phyloP scores from a whole-genome alignment of 1,140 invertebrate genomes.

The Drosophila arizonae region DNA sequence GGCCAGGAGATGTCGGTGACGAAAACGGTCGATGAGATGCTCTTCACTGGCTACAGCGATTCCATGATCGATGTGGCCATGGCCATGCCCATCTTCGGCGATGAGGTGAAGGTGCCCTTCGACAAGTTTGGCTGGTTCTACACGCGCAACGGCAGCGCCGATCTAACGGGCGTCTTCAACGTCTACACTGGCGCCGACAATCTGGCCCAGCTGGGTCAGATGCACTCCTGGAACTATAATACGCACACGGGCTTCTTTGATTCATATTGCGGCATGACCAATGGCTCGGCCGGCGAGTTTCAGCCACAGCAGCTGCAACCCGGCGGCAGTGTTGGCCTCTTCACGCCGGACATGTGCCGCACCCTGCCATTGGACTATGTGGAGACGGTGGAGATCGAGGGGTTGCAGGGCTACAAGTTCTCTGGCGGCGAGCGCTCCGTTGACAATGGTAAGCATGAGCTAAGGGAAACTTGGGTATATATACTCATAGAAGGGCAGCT shows the following conservation, averaged over 20 bases:
- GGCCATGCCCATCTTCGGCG: conserved; percentile 83
- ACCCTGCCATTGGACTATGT: conserved; percentile 85
- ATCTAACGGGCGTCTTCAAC: conserved; percentile 89
- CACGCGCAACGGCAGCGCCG: conserved; percentile 89
- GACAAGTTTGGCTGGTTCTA: conserved; percentile 93
- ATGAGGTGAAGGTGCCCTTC: conserved; percentile 85
- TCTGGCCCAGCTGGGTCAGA: conserved; percentile 86
- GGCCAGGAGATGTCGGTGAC: conserved; percentile 85
- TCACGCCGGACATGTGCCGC: conserved; percentile 88
- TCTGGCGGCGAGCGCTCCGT: conserved; percentile 84
- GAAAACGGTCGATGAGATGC: conserved; percentile 88
- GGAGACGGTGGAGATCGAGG: conserved; percentile 83
- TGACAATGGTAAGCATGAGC: conserved; percentile 85
- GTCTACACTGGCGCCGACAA: conserved; percentile 87
- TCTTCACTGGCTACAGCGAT: conserved; percentile 91
- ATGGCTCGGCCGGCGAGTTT: conserved; percentile 90
- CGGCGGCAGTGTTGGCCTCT: conserved; percentile 85
- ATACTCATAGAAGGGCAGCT: no score
- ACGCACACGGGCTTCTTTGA: conserved; percentile 85
- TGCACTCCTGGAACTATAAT: conserved; percentile 88
- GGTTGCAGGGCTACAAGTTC: conserved; percentile 85
- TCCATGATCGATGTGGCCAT: conserved; percentile 86
- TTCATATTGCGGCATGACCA: conserved; percentile 84
- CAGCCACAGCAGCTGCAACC: conserved; percentile 86
- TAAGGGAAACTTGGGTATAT: no score